A percentile compares a stretch with the other conserved stretches of the same genome.
Evolutionary conservation across 1,140 invertebrate species (phyloP).

Genomic region (Globodera rostochiensis): DNA sequence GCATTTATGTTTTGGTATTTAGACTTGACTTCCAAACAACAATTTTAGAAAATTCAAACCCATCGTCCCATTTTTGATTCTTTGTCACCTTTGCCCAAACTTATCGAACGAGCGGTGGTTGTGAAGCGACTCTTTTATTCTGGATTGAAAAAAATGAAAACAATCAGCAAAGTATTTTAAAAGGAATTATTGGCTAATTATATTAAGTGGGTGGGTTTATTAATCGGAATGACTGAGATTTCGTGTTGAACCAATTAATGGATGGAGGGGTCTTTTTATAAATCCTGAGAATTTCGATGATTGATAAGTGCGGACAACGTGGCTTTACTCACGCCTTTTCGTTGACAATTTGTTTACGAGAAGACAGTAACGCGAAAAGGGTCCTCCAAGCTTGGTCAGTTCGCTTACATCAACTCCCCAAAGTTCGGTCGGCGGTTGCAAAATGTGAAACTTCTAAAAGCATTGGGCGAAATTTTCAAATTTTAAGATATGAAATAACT

Average conservation of each 20-base stretch:
- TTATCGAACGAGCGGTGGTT: neutral
- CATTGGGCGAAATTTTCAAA: conserved; percentile 3
- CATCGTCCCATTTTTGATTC: conserved; percentile 1
- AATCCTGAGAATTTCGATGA: neutral
- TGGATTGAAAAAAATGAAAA: neutral
- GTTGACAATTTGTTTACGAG: conserved; percentile 50
- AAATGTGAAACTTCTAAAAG: conserved; percentile 59
- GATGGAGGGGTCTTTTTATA: too few species aligned
- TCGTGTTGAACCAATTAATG: too few species aligned
- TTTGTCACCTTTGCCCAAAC: conserved; percentile 4
- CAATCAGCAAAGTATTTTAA: too few species aligned
- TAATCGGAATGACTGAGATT: too few species aligned
- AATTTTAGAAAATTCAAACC: neutral
- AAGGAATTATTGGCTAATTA: too few species aligned
- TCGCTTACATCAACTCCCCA: conserved; percentile 55
- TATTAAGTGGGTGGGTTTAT: too few species aligned
- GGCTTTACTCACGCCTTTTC: neutral
- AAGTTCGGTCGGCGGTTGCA: conserved; percentile 53
- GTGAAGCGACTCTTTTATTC: neutral
- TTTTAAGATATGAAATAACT: neutral
- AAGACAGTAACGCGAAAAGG: conserved; percentile 51
- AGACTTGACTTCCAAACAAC: neutral
- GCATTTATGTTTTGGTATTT: neutral
- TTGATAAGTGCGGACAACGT: neutral
- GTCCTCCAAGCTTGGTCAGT: conserved; percentile 50